Percentiles rank a stretch among this genome's conserved stretches.
These are phyloP conservation scores for Ophioninae sp. DNA, from an alignment of 2,888 invertebrate genomes.

Conservation along the genomic window DNA sequence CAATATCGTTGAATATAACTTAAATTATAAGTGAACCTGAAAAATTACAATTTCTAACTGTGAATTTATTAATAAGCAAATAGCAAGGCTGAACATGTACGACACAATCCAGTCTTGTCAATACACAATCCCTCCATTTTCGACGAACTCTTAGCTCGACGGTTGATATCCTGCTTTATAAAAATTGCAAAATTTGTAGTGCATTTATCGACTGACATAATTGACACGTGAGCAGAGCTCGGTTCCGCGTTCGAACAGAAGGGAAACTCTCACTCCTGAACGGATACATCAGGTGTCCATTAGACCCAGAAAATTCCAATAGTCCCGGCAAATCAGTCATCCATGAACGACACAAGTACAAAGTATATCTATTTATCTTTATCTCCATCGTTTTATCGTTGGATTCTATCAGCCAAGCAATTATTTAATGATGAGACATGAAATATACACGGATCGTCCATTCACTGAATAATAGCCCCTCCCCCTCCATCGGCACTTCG, in stretches of 20 bases:
- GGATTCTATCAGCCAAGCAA: not conserved
- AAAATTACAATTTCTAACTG: no score
- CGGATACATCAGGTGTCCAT: slow-evolving; percentile 8
- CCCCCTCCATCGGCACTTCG: not conserved
- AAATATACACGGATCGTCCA: not conserved
- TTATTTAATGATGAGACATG: not conserved
- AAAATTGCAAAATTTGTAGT: not conserved
- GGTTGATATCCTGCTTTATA: no score
- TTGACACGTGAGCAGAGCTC: not conserved
- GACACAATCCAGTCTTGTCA: no score
- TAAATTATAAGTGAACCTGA: no score
- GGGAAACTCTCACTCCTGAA: not conserved
- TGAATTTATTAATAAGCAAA: no score
- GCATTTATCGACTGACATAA: not conserved
- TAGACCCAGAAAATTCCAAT: slow-evolving; percentile 35
- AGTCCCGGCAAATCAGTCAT: slow-evolving; percentile 43
- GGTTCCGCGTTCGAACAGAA: not conserved
- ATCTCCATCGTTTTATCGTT: not conserved
- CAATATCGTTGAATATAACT: no score
- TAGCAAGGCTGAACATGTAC: no score
- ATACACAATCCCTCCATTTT: no score
- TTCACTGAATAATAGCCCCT: not conserved
- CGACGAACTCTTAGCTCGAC: no score
- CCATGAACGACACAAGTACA: slow-evolving; percentile 17
- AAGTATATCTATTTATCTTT: not conserved